Conservation (phyloP, 2,113 vertebrate species). For the Hemiprocne comata region DNA sequence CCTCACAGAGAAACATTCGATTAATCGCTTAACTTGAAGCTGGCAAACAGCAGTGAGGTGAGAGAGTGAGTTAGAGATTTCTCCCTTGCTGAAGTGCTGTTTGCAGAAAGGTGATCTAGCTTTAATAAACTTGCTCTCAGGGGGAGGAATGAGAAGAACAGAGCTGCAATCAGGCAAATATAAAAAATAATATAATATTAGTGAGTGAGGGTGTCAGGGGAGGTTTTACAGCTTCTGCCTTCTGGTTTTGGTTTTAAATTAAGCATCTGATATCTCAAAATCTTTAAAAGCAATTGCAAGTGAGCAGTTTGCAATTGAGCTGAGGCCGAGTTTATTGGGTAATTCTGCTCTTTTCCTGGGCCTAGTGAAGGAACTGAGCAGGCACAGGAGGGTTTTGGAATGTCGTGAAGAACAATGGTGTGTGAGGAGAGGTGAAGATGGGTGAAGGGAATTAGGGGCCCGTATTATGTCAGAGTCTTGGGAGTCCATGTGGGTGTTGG, state of each 20-base stretch:
- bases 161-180: background rate
- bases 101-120: background rate
- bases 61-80: background rate
- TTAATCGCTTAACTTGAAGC: constrained; percentile 39
- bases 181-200: background rate
- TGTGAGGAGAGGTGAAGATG: background rate
- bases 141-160: background rate
- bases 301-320: background rate
- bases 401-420: background rate
- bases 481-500: background rate
- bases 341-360: background rate
- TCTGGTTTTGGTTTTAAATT: background rate
- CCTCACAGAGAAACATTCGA: background rate
- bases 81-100: background rate
- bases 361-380: background rate
- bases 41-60: background rate
- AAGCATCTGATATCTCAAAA: background rate
- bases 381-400: background rate
- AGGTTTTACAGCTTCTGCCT: background rate
- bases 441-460: background rate
- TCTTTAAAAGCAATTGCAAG: background rate
- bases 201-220: background rate
- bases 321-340: background rate
- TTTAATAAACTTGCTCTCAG: background rate
- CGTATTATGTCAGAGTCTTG: background rate